Percentiles rank a stretch among this genome's conserved stretches.
These are phyloP conservation scores for Aplochiton taeniatus DNA, from an alignment of 2,797 vertebrate species.

Conservation along the genomic window DNA sequence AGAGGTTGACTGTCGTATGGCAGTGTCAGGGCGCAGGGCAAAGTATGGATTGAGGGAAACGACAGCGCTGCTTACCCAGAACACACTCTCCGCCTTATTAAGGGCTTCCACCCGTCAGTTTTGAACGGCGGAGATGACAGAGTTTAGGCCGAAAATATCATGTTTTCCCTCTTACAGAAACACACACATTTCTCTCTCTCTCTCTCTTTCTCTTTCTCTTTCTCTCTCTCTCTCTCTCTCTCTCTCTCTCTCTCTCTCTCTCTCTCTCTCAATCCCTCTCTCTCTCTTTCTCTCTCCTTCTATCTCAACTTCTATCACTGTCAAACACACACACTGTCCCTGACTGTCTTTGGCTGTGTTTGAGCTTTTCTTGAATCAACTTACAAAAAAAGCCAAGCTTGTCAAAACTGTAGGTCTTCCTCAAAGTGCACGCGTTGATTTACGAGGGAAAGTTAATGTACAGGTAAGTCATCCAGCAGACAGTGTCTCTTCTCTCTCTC, in stretches of 20 bases:
- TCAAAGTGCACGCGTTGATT: too few relatives aligned
- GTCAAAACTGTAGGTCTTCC: too few relatives aligned
- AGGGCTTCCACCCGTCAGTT: too few relatives aligned
- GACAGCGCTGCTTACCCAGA: too few relatives aligned
- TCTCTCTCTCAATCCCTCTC: slow-evolving; percentile 5
- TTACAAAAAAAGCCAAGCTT: too few relatives aligned
- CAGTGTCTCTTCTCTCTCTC: too few relatives aligned
- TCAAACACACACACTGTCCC: neutral
- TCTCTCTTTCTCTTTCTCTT: neutral
- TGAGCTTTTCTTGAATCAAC: neutral
- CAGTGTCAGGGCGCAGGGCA: too few relatives aligned
- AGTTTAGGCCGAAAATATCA: neutral
- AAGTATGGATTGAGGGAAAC: too few relatives aligned
- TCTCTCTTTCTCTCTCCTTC: neutral
- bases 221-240: neutral
- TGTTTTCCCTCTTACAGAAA: neutral
- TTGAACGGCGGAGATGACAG: neutral
- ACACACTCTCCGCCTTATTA: too few relatives aligned
- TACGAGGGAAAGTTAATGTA: too few relatives aligned
- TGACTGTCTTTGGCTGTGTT: neutral
- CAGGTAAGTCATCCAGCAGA: too few relatives aligned
- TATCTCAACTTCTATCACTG: slow-evolving; percentile 1
- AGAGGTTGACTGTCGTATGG: neutral
- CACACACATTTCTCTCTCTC: neutral
- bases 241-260: neutral